phyloP scores from a whole-genome alignment of 2,888 invertebrate species.

The Silvanus unidentatus region DNA sequence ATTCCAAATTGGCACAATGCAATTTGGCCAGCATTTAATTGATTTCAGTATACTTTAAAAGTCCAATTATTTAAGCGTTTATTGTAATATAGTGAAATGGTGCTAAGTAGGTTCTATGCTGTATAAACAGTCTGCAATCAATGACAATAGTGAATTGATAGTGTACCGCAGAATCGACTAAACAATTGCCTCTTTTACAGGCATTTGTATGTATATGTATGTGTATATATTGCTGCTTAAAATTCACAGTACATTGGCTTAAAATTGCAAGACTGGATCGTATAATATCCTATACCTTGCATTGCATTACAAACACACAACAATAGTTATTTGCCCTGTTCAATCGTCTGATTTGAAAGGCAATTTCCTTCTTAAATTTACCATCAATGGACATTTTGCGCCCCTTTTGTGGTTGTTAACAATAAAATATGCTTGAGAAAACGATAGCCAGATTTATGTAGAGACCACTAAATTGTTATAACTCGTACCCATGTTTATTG shows the following conservation, averaged over 20 bases:
- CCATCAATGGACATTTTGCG: conserved; percentile 27
- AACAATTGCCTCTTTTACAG: conserved; percentile 25
- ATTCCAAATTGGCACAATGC: too few species aligned
- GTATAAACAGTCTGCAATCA: conserved; percentile 17
- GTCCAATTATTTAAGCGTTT: conserved; percentile 15
- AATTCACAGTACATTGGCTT: conserved; percentile 32
- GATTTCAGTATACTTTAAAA: too few species aligned
- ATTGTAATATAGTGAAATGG: conserved; percentile 18
- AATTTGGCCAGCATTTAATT: too few species aligned
- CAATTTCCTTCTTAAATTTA: conserved; percentile 39
- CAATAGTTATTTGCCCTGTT: conserved; percentile 37
- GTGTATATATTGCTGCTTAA: conserved; percentile 27
- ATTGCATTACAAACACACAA: conserved; percentile 29
- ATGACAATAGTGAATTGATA: conserved; percentile 29
- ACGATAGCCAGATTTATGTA: too few species aligned
- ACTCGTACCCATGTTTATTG: too few species aligned
- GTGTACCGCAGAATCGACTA: conserved; percentile 29
- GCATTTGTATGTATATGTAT: conserved; percentile 7
- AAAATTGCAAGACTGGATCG: conserved; percentile 31
- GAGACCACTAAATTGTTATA: too few species aligned
- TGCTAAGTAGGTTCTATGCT: conserved; percentile 18
- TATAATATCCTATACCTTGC: conserved; percentile 32
- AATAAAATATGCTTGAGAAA: too few species aligned
- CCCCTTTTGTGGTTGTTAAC: background rate
- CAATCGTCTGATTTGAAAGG: conserved; percentile 36